Percentiles rank a stretch among this genome's conserved stretches.
Conservation (phyloP, 2,113 vertebrate species). For the Anhinga anhinga region DNA sequence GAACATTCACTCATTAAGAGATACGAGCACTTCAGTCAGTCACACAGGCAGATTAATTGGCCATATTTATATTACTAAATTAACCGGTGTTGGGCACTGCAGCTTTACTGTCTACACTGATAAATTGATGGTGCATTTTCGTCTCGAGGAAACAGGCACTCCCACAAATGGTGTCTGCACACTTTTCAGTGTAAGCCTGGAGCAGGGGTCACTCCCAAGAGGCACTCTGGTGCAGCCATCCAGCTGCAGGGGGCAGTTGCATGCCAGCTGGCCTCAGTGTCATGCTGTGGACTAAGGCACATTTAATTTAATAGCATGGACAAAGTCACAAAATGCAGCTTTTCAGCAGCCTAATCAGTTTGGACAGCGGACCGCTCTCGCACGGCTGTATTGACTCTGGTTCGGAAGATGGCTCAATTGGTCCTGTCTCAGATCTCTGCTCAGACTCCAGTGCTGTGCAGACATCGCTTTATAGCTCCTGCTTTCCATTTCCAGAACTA, state of each 20-base stretch:
- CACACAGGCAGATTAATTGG: fast-evolving
- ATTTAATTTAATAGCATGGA: not conserved
- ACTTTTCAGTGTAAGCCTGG: fast-evolving
- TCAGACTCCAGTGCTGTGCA: fast-evolving
- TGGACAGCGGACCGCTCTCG: not conserved
- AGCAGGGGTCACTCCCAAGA: not conserved
- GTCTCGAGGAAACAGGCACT: not conserved
- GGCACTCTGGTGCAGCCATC: not conserved
- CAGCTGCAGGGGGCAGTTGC: fast-evolving
- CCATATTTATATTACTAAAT: not conserved
- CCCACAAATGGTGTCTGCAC: fast-evolving
- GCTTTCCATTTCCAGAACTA: conserved; percentile 28
- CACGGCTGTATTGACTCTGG: not conserved
- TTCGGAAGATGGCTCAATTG: not conserved
- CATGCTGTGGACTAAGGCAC: not conserved
- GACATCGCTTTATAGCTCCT: not conserved
- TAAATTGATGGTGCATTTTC: fast-evolving
- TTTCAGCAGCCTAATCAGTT: conserved; percentile 5
- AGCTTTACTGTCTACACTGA: not conserved
- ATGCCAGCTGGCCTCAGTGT: not conserved
- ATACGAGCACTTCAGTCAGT: not conserved
- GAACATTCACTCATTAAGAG: not conserved
- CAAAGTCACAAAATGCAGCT: not conserved
- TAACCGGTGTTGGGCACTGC: not conserved
- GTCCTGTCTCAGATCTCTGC: not conserved